phyloP scores from a whole-genome alignment of 2,797 vertebrate species.

The Aselliscus stoliczkanus region DNA sequence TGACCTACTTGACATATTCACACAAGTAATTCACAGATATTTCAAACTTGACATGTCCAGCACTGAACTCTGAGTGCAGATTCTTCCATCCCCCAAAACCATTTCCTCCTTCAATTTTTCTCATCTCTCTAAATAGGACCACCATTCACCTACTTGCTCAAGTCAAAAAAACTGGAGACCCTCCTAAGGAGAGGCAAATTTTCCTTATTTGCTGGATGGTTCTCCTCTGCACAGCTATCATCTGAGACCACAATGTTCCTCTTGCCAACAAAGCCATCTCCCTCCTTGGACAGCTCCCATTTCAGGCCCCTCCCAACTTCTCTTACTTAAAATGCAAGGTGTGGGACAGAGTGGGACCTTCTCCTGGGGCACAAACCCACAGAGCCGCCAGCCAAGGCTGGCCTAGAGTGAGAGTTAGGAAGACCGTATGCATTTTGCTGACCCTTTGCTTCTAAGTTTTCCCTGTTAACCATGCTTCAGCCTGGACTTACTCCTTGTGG shows the following conservation, averaged over 20 bases:
- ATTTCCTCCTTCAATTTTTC: neutral
- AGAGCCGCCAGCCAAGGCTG: neutral
- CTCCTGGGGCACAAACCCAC: neutral
- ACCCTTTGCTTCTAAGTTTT: neutral
- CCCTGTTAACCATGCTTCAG: neutral
- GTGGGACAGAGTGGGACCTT: neutral
- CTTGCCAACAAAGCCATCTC: neutral
- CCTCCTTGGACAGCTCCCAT: neutral
- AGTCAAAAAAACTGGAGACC: neutral
- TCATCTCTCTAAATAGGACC: neutral
- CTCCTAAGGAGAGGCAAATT: neutral
- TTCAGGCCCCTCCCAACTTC: neutral
- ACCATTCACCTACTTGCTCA: neutral
- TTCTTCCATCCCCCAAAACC: neutral
- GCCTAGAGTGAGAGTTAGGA: neutral
- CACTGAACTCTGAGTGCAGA: neutral
- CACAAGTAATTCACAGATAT: neutral
- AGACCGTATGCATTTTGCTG: neutral
- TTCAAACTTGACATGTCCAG: neutral
- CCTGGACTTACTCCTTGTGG: neutral
- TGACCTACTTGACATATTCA: neutral
- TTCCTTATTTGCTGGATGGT: neutral
- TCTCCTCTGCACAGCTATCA: fast-evolving
- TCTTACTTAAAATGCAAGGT: neutral
- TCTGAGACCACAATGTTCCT: neutral